A percentile compares a stretch with the other conserved stretches of the same genome.
Evolutionary conservation across 2,888 invertebrate genomes (phyloP).

Genomic region (Geotrupes spiniger): DNA sequence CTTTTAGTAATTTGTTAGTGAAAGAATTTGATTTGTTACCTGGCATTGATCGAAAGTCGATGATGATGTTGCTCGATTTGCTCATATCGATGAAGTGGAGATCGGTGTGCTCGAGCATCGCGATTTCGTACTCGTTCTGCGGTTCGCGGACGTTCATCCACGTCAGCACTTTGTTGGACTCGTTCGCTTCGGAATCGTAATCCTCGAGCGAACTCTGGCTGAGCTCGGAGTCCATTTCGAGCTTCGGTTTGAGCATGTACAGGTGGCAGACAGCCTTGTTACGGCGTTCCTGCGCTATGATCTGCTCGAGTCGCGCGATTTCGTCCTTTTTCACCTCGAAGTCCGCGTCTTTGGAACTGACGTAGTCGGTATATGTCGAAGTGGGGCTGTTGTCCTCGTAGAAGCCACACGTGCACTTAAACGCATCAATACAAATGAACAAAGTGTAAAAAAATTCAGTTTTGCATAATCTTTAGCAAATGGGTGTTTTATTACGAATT

Average conservation of each 20-base stretch:
- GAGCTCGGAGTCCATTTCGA: conserved; percentile 1
- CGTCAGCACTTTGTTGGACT: conserved; percentile 10
- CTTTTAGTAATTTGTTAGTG: too few relatives aligned
- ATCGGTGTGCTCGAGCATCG: conserved; percentile 22
- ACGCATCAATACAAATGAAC: too few relatives aligned
- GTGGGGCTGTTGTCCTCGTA: background rate
- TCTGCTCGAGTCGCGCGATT: conserved; percentile 11
- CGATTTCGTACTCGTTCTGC: conserved; percentile 24
- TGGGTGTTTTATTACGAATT: too few relatives aligned
- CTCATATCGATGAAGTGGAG: too few relatives aligned
- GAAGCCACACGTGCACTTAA: conserved; percentile 37
- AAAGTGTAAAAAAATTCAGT: too few relatives aligned
- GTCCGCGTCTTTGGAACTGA: conserved; percentile 2
- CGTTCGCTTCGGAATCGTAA: conserved; percentile 2
- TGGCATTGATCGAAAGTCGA: background rate
- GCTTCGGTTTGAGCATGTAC: conserved; percentile 5
- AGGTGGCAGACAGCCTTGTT: background rate
- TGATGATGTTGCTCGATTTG: background rate
- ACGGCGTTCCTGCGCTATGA: conserved; percentile 8
- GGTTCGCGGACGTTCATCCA: conserved; percentile 24
- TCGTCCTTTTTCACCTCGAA: conserved; percentile 11
- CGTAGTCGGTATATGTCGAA: too few relatives aligned
- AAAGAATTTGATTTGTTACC: too few relatives aligned
- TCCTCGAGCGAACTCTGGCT: background rate
- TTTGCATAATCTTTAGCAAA: too few relatives aligned